Base-by-base conservation (phyloP, 2,113 vertebrate species). In the Lipotes vexillifer region DNA sequence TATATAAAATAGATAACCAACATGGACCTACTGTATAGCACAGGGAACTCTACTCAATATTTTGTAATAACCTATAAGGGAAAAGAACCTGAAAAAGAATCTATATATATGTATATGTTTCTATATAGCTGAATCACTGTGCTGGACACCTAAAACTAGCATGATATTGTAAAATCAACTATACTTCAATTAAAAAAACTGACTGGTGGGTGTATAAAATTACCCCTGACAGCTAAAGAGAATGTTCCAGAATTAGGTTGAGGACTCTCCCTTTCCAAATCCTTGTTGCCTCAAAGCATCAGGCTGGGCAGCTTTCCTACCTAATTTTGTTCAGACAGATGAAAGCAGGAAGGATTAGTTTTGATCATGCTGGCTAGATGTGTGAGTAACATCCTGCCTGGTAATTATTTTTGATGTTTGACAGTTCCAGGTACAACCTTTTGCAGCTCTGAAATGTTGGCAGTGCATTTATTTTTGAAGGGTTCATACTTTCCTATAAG, bases 311-410 rank as follows among this genome's bases (percentile, higher is more conserved):
- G 66, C 7, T 86, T 55, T 93, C 94, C 91, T 95, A 33, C 63
- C 84, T 65, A 23, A 57, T 88, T 97, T 9, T 97, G 92, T 98
- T 95, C 93, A 96, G 96, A 98, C 94, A 98, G 90, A 97, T 81
- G 96, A 85, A 98, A 92, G 97, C 96, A 97, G 96, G 95, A 97
- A 97, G 86, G 96, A 97, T 97, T 97, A 98, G 84, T 77, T 97
- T 63, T 97, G 85, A 87, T 96, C 75, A 92, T 96, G 85, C 71
- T 74, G 21, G 66, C 92, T 97, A 57, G 85, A 94, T 74, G 96
- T 85, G 55, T 97, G 83, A 97, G 97, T 97, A 96, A 96, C 1
- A 15, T 2, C 2, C 12, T 84, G 69, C 49, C 86, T 90, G 88
- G 86, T 96, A 93, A 97, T 98, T 72, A 97, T 85, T 98, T 95